Evolutionary conservation across 2,888 invertebrate genomes (phyloP).

Genomic region (Aporophyla nigra): DNA sequence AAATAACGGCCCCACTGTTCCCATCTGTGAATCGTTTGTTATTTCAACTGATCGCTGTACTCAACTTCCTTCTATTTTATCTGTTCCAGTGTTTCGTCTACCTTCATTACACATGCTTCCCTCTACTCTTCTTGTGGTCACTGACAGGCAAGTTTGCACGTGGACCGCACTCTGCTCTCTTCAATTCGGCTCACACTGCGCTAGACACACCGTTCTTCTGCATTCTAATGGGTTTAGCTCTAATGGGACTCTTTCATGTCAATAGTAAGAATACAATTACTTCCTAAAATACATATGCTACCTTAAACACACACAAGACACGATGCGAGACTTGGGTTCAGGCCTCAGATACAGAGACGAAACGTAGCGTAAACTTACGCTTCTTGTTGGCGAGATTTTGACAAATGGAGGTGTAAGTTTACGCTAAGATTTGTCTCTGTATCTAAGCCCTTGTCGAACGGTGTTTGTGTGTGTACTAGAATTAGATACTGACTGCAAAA

Average conservation of each 20-base stretch:
- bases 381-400: neutral
- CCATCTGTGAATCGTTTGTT: no score
- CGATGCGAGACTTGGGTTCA: neutral
- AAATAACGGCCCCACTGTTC: no score
- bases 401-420: neutral
- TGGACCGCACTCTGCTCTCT: conserved; percentile 30
- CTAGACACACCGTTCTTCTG: conserved; percentile 56
- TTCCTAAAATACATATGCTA: neutral
- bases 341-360: neutral
- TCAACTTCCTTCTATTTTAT: neutral
- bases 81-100: conserved; percentile 62
- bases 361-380: neutral
- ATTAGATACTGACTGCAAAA: neutral
- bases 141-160: conserved; percentile 39
- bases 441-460: neutral
- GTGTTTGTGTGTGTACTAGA: neutral
- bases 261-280: conserved; percentile 45
- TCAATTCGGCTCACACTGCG: conserved; percentile 48
- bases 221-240: conserved; percentile 28
- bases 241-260: conserved; percentile 53
- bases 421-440: neutral
- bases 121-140: conserved; percentile 42
- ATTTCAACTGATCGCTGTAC: neutral
- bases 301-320: neutral
- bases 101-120: conserved; percentile 42